A percentile compares a stretch with the other conserved stretches of the same genome.
phyloP scores from a whole-genome alignment of 1,140 invertebrate species.

The Phocides pigmalion region DNA sequence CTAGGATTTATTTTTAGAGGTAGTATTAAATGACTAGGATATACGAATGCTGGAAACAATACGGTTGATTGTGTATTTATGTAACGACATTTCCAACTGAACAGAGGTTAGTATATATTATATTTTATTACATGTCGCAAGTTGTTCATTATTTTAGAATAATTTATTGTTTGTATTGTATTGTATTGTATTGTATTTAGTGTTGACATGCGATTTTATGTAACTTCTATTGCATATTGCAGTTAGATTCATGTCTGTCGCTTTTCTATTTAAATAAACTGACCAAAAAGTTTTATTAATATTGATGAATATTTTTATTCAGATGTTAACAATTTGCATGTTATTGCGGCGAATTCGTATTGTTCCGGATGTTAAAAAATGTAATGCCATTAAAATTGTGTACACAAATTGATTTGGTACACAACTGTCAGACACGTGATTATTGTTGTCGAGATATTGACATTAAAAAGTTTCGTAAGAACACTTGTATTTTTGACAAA shows the following conservation, averaged over 20 bases:
- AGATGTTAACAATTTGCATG: constrained; percentile 8
- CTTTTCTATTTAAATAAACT: constrained; percentile 11
- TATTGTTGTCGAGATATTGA: not conserved
- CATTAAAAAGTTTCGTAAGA: not conserved
- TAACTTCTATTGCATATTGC: not conserved
- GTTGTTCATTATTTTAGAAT: constrained; percentile 32
- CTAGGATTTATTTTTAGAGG: constrained; percentile 49
- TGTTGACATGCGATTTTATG: constrained; percentile 1
- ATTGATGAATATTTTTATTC: constrained; percentile 28
- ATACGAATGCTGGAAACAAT: not conserved
- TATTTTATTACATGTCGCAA: constrained; percentile 10
- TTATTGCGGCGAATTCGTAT: not conserved
- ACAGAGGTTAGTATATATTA: constrained; percentile 6
- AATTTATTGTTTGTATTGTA: constrained; percentile 22
- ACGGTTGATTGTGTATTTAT: not conserved
- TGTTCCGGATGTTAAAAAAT: not conserved
- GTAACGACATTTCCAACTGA: not conserved
- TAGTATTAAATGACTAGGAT: constrained; percentile 42
- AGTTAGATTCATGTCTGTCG: not conserved
- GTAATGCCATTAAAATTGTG: not conserved
- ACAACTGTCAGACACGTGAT: not conserved
- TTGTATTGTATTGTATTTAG: constrained; percentile 13
- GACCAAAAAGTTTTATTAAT: constrained; percentile 20
- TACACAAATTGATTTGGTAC: not conserved
- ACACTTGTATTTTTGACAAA: constrained; percentile 1